Evolutionary conservation across 1,140 invertebrate species (phyloP).

Genomic region (Solen grandis): DNA sequence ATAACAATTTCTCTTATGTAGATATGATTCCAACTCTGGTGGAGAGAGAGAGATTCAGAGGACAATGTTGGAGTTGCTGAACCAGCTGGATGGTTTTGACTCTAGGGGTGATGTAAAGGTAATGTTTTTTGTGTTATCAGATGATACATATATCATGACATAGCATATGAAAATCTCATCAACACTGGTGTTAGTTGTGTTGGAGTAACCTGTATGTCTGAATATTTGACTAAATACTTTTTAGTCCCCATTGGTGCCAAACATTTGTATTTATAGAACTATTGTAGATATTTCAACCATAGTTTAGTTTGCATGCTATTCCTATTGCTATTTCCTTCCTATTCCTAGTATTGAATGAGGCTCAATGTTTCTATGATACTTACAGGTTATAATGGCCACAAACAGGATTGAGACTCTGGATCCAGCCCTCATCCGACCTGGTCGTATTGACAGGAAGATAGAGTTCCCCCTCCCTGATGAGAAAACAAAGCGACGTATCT

Average conservation of each 20-base stretch:
- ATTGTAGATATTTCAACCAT: no score
- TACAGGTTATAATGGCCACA: constrained; percentile 98
- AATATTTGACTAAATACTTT: no score
- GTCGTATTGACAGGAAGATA: constrained; percentile 99
- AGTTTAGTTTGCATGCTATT: no score
- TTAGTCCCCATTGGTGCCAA: no score
- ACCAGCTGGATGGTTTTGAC: constrained; percentile 99
- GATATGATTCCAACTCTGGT: constrained; percentile 99
- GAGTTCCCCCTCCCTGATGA: constrained; percentile 99
- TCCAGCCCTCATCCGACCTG: constrained; percentile 98
- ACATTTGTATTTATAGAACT: no score
- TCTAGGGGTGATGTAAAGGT: constrained; percentile 97
- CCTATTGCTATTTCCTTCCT: no score
- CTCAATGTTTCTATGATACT: no score
- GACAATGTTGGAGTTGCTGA: constrained; percentile 99
- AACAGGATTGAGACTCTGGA: constrained; percentile 99
- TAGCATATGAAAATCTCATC: no score
- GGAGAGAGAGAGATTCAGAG: constrained; percentile 99
- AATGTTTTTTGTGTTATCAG: constrained; percentile 34
- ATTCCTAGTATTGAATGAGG: no score
- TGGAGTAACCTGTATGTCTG: no score
- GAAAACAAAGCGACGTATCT: constrained; percentile 98
- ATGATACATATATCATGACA: neutral
- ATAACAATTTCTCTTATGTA: constrained; percentile 57
- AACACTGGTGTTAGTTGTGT: no score